Percentiles rank a stretch among this genome's conserved stretches.
phyloP scores from a whole-genome alignment of 2,113 vertebrate species.

The Capricornis sumatraensis region DNA sequence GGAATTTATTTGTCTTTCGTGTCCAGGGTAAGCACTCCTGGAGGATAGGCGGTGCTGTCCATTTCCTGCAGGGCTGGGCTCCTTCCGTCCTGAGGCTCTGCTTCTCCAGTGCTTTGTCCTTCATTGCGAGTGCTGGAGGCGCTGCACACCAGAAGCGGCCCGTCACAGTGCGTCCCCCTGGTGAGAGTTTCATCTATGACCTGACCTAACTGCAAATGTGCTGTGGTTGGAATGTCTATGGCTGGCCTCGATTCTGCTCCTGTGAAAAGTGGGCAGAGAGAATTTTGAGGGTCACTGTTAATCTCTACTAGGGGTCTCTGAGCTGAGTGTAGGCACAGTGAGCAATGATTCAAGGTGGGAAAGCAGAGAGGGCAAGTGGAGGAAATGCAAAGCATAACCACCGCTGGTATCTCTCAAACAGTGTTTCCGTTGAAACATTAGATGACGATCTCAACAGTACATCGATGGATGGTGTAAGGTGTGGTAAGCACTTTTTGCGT shows the following conservation, averaged over 20 bases:
- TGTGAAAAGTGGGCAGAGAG: neutral
- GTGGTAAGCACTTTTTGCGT: neutral
- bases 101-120: neutral
- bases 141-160: neutral
- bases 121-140: neutral
- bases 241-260: neutral
- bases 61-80: neutral
- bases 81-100: neutral
- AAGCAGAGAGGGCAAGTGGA: neutral
- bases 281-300: neutral
- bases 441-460: neutral
- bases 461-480: no score
- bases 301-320: neutral
- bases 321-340: neutral
- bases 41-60: neutral
- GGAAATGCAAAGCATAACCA: no score
- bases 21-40: neutral
- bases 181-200: neutral
- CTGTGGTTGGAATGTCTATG: rapidly evolving
- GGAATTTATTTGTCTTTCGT: neutral
- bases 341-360: neutral
- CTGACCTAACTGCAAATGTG: neutral
- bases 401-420: neutral
- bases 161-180: rapidly evolving
- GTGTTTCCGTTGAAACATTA: no score